Conservation (phyloP, 2,888 invertebrate species). For the Chelonus formosanus region DNA sequence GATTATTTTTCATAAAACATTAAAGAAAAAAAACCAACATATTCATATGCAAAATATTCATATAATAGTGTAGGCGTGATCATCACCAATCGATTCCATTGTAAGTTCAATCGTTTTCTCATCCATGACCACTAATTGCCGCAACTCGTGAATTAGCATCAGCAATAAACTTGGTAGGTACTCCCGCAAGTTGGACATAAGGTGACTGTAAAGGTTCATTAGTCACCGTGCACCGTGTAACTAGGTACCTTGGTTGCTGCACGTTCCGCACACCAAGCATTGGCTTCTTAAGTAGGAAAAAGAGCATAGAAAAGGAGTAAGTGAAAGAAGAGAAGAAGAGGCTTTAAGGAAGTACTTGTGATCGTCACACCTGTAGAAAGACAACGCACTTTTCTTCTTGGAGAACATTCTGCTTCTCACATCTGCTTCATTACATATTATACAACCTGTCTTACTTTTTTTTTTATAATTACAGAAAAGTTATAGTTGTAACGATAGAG, state of each 20-base stretch:
- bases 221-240: slow-evolving; percentile 57
- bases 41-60: too few species aligned
- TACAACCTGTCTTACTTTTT: too few species aligned
- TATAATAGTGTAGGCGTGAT: slow-evolving; percentile 33
- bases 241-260: slow-evolving; percentile 41
- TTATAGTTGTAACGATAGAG: too few species aligned
- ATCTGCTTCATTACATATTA: too few species aligned
- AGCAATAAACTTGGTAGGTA: slow-evolving; percentile 57
- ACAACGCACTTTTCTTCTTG: too few species aligned
- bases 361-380: too few species aligned
- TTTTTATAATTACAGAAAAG: too few species aligned
- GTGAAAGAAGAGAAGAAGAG: not conserved
- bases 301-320: not conserved
- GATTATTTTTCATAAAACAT: not conserved
- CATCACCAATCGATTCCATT: slow-evolving; percentile 33
- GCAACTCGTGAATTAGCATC: slow-evolving; percentile 59
- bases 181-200: slow-evolving; percentile 53
- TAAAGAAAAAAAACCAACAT: not conserved
- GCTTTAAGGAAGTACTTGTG: too few species aligned
- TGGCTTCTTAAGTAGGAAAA: slow-evolving; percentile 5
- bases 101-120: slow-evolving; percentile 29
- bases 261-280: slow-evolving; percentile 32
- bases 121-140: slow-evolving; percentile 54
- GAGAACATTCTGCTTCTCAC: too few species aligned
- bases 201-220: slow-evolving; percentile 61